Evolutionary conservation across 2,797 vertebrate genomes (phyloP), one percentile per base, ranked within the genome.

Genomic region (Neosilurus mollespiculum): DNA sequence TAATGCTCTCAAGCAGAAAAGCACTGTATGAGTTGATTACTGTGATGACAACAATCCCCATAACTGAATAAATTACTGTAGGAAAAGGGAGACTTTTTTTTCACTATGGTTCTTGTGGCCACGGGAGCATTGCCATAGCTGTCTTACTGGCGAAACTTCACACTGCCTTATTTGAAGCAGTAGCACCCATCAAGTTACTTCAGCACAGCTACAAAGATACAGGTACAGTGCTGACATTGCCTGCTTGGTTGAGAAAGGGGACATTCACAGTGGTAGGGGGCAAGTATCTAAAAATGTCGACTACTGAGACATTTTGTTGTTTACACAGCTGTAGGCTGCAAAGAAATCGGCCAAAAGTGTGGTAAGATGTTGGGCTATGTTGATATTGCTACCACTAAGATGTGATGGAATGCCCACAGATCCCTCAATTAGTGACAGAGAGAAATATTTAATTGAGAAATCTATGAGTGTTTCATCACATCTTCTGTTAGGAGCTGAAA

Each of bases 41-140:
- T 77, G 80, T n/a, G 75, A 81, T 82, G 85, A 86, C 91, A 90
- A 89, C 88, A 91, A 90, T 90, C 78, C 80, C 75, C 54, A 81
- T 83, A 90, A 88, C 86, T 88, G 87, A 79, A 88, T 87, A 90
- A 92, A 92, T 88, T 84, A 89, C 87, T 62, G 58, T 78, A 83
- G 82, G 62, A 73, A 84, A 30, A 59, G 18, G 87, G 85, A 89
- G 83, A 84, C 2, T 43, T 88, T 87, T 90, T 83, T 82, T 91
- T 91, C 86, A 82, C 83, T 61, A 22, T 56, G 56, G 59, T 81
- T 83, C 54, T 53, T 59, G 56, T 37, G 80, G 70, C 43, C 80
- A 79, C 49, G 61, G 88, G 88, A 81, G 30, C 43, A n/a, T 30
- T 15, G 81, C 86, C 88, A 87, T 49, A 72, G 62, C 69, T 82